phyloP scores from a whole-genome alignment of 2,888 invertebrate genomes.

The Aleiodes testaceus region DNA sequence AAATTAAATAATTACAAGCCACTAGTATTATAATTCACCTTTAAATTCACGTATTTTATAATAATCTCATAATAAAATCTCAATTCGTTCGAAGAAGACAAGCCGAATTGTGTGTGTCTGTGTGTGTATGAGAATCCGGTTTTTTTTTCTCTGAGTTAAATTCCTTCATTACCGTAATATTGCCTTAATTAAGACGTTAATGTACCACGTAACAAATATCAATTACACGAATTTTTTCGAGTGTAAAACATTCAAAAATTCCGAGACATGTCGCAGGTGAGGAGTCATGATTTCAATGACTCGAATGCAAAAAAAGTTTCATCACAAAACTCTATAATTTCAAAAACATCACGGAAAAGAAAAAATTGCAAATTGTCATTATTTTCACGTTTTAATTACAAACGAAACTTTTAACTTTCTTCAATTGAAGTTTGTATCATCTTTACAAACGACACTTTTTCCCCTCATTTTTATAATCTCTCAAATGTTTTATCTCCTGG shows the following conservation, averaged over 20 bases:
- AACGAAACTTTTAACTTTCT: no score
- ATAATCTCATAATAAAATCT: slow-evolving; percentile 58
- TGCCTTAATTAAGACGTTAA: slow-evolving; percentile 56
- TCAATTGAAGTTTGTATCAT: no score
- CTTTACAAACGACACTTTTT: no score
- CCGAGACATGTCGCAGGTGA: slow-evolving; percentile 20
- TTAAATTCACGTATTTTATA: slow-evolving; percentile 60
- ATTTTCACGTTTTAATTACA: no score
- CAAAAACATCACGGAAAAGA: no score
- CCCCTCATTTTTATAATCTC: no score
- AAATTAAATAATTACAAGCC: slow-evolving; percentile 61
- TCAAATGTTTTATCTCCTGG: no score
- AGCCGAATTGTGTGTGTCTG: slow-evolving; percentile 23
- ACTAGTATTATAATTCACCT: slow-evolving; percentile 46
- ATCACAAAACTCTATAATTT: no score
- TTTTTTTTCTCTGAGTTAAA: slow-evolving; percentile 45
- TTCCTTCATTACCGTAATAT: slow-evolving; percentile 60
- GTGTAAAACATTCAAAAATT: slow-evolving; percentile 33
- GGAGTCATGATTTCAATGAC: slow-evolving; percentile 8
- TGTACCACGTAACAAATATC: slow-evolving; percentile 30
- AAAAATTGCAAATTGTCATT: no score
- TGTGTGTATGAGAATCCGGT: slow-evolving; percentile 1
- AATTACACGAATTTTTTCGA: slow-evolving; percentile 37
- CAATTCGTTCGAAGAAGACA: slow-evolving; percentile 49
- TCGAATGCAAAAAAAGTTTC: no score